Base-by-base conservation (phyloP, 1,140 invertebrate genomes). In the Rhagoletis zephyria region DNA sequence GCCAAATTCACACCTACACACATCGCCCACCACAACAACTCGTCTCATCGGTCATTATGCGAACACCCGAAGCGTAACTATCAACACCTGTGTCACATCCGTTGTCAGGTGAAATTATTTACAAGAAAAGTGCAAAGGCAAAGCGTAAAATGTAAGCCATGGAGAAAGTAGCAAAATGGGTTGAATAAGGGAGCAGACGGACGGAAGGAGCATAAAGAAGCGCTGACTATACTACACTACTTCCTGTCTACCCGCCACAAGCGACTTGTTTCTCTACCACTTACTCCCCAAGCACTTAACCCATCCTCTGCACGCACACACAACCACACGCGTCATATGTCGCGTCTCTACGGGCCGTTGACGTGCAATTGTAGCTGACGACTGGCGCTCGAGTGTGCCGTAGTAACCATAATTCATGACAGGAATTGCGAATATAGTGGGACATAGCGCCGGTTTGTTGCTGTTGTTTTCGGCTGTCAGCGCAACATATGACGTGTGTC, bases 51-150 rank as follows among this genome's bases (percentile, higher is more conserved):
- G 51, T 2, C 45, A 59, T 19, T 56, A 51, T n/a, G 56, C 48
- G 48, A 16, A 7, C 42, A 81, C 74, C 2, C 48, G 1, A 3
- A 48, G 51, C 16, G 5, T 81, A 77, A 30, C 45, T 77, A 56
- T 77, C 74, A 77, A 77, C 74, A 51, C 74, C 45, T 19, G 48
- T 48, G 7, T 14, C 45, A 30, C 30, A 40, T 19, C 4, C n/a
- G 74, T 14, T 81, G 74, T 59, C 74, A 81, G 74, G n/a, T 56
- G 74, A 16, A 74, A 51, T 74, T 74, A 74, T 45, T 42, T 74
- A 48, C 48, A 56, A 56, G 74, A 81, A 19, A 56, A 14, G 7
- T 9, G 74, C 48, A 56, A 30, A 81, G 2, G 5, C 45, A 56
- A 81, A 56, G 42, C 4, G 48, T 4, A 63, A 63, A 63, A 63